phyloP scores from a whole-genome alignment of 2,888 invertebrate species.

The Metellina segmentata region DNA sequence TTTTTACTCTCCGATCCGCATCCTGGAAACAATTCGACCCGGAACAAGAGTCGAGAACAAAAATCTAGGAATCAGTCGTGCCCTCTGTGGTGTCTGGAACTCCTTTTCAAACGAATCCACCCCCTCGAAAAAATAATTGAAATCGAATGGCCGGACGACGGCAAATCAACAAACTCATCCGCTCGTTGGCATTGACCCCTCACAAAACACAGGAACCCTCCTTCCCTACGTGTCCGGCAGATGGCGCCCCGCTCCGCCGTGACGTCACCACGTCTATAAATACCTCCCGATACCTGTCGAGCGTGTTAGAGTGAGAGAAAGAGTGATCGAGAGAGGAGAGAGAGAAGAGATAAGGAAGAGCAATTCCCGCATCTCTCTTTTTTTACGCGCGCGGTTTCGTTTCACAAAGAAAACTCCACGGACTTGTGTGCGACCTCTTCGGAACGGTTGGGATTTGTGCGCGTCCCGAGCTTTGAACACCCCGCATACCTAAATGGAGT shows the following conservation, averaged over 20 bases:
- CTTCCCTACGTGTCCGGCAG: constrained; percentile 41
- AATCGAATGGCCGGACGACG: not conserved
- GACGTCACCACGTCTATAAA: constrained; percentile 69
- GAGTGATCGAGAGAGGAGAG: constrained; percentile 6
- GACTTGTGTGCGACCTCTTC: constrained; percentile 21
- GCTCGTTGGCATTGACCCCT: constrained; percentile 44
- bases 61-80: not conserved
- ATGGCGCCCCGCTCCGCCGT: constrained; percentile 7
- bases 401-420: constrained; percentile 24
- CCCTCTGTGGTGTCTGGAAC: not conserved
- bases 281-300: constrained; percentile 40
- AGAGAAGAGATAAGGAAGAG: constrained; percentile 41
- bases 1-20: not conserved
- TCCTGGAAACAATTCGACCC: not conserved
- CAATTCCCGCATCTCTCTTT: constrained; percentile 18
- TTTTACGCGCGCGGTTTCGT: constrained; percentile 43
- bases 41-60: not conserved
- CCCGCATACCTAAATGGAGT: constrained; percentile 44
- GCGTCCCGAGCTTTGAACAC: not conserved
- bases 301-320: constrained; percentile 61
- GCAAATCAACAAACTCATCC: not conserved
- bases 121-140: not conserved
- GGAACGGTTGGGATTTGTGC: constrained; percentile 24
- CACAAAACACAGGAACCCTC: not conserved
- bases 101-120: not conserved